Conservation (phyloP, 1,140 invertebrate genomes). For the Nasonia giraulti region DNA sequence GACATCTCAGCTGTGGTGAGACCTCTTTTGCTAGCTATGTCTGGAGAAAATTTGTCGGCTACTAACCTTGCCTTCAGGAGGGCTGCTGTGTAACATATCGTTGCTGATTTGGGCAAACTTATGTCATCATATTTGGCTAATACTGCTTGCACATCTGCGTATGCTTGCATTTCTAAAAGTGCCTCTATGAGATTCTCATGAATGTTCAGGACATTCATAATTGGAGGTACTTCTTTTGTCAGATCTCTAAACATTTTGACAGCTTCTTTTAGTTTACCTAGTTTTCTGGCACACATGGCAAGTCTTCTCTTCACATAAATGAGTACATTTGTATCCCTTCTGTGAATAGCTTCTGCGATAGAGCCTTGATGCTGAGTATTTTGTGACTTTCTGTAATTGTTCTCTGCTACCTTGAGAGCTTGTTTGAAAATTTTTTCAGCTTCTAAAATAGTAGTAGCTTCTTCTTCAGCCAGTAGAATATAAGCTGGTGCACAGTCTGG, state of each 20-base stretch:
- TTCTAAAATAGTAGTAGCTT: constrained; percentile 93
- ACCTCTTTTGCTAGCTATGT: constrained; percentile 90
- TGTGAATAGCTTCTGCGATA: constrained; percentile 85
- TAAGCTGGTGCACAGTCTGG: constrained; percentile 96
- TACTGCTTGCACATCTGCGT: constrained; percentile 97
- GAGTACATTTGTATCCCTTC: constrained; percentile 95
- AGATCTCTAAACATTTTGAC: constrained; percentile 98
- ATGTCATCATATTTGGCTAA: constrained; percentile 98
- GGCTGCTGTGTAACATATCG: constrained; percentile 98
- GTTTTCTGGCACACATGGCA: constrained; percentile 97
- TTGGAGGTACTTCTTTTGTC: constrained; percentile 97
- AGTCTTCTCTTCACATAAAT: constrained; percentile 95
- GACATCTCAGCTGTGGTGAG: constrained; percentile 93
- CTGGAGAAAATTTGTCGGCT: constrained; percentile 94
- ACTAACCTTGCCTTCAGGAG: constrained; percentile 94
- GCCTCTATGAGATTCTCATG: constrained; percentile 99
- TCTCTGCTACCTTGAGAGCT: constrained; percentile 91
- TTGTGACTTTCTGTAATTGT: constrained; percentile 89
- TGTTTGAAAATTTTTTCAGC: constrained; percentile 91
- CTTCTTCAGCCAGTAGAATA: constrained; percentile 97
- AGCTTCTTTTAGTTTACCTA: constrained; percentile 95
- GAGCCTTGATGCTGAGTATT: constrained; percentile 85
- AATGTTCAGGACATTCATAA: constrained; percentile 96
- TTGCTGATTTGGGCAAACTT: constrained; percentile 94
- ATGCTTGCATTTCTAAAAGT: constrained; percentile 95